phyloP scores from a whole-genome alignment of 1,140 invertebrate genomes.

The Laupala kohalensis region DNA sequence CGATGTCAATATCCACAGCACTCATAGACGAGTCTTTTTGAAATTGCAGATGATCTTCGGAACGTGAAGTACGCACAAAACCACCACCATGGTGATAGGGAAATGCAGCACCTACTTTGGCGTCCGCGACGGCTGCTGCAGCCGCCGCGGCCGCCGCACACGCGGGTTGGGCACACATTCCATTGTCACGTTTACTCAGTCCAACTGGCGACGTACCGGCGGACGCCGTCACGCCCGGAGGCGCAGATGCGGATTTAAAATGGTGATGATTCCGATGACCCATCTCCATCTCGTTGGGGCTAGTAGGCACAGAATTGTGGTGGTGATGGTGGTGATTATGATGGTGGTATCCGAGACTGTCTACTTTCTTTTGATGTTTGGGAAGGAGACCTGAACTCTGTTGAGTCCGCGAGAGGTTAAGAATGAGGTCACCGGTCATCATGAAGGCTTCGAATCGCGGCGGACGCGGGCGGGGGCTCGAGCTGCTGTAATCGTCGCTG shows the following conservation, averaged over 20 bases:
- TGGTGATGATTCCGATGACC: constrained; percentile 26
- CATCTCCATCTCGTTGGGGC: constrained; percentile 50
- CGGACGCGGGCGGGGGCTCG: constrained; percentile 14
- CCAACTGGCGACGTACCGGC: constrained; percentile 38
- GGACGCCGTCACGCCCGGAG: constrained; percentile 32
- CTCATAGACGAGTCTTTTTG: constrained; percentile 61
- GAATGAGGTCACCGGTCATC: constrained; percentile 93
- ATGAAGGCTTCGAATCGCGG: constrained; percentile 80
- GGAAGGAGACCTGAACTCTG: constrained; percentile 44
- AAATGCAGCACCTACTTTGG: constrained; percentile 22
- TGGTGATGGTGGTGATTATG: constrained; percentile 32
- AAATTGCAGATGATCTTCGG: constrained; percentile 72
- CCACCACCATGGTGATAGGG: constrained; percentile 27
- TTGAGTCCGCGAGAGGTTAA: constrained; percentile 72
- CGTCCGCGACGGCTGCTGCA: neutral
- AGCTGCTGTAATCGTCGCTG: constrained; percentile 26
- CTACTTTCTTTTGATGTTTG: constrained; percentile 50
- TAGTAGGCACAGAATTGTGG: constrained; percentile 65
- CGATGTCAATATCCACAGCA: constrained; percentile 77
- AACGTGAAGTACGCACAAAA: constrained; percentile 63
- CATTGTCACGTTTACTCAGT: constrained; percentile 32
- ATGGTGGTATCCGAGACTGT: constrained; percentile 29
- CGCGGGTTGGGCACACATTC: neutral
- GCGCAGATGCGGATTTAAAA: constrained; percentile 15
- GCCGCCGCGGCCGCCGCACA: neutral